Evolutionary conservation across 92 coral and sea anemone species (phyloP).

Genomic region (Zoanthus sociatus): DNA sequence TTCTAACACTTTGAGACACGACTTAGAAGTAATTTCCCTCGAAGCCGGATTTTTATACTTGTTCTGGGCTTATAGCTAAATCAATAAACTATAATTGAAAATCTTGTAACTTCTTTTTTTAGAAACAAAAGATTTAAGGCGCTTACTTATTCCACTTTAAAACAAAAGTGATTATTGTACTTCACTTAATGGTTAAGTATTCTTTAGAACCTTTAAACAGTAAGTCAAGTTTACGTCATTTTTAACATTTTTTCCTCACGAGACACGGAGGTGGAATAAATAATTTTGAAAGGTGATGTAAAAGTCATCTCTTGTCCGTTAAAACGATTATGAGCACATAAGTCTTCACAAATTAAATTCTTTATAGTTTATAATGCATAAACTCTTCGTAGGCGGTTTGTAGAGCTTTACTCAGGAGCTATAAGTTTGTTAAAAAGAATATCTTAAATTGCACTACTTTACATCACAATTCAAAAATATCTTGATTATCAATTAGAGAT

Average conservation of each 20-base stretch:
- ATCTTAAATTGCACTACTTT: neutral
- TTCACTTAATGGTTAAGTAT: neutral
- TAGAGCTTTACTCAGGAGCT: neutral
- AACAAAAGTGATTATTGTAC: neutral
- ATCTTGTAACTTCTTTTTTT: neutral
- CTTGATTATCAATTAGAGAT: too few species aligned
- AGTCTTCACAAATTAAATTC: neutral
- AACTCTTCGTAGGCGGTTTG: neutral
- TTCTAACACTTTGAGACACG: neutral
- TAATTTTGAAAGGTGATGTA: neutral
- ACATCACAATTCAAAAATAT: conserved; percentile 24
- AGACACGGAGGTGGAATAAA: conserved; percentile 1
- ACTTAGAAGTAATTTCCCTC: neutral
- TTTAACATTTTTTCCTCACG: neutral
- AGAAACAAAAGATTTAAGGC: neutral
- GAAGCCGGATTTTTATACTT: neutral
- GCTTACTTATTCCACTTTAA: neutral
- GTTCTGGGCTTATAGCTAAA: neutral
- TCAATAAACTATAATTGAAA: neutral
- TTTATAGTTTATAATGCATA: neutral
- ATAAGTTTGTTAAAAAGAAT: neutral
- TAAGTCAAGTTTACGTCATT: neutral
- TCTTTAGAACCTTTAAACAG: neutral
- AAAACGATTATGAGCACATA: neutral
- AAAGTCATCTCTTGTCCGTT: neutral